Evolutionary conservation across 2,113 vertebrate species (phyloP).

Genomic region (Thamnophis sirtalis): DNA sequence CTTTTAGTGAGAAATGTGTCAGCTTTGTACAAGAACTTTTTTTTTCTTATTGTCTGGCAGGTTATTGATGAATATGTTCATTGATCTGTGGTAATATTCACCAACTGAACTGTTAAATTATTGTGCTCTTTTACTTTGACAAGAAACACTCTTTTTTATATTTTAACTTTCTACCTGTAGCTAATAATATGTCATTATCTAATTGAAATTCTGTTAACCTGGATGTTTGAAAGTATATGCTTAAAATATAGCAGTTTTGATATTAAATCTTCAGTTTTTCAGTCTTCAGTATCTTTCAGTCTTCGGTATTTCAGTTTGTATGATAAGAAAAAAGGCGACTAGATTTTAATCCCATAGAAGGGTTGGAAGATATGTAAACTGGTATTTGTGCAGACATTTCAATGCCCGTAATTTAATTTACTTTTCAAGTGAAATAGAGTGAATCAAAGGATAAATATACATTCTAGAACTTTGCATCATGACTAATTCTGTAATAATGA

Average conservation of each 20-base stretch:
- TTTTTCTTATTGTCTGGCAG: not conserved
- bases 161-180: not conserved
- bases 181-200: not conserved
- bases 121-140: not conserved
- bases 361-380: not conserved
- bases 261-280: not conserved
- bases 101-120: not conserved
- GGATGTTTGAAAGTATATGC: not conserved
- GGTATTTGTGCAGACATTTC: not conserved
- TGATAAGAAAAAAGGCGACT: not conserved
- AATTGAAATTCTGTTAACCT: not conserved
- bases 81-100: not conserved
- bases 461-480: not conserved
- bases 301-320: not conserved
- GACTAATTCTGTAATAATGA: not conserved
- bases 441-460: not conserved
- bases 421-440: not conserved
- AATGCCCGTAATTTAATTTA: not conserved
- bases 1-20: not conserved
- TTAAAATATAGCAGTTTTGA: not conserved
- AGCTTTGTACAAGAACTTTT: constrained; percentile 4
- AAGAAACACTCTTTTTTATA: not conserved
- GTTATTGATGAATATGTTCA: not conserved
- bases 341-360: not conserved
- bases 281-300: no score